Evolutionary conservation across 2,888 invertebrate species (phyloP).

Genomic region (Trissonchulus latispiculum): DNA sequence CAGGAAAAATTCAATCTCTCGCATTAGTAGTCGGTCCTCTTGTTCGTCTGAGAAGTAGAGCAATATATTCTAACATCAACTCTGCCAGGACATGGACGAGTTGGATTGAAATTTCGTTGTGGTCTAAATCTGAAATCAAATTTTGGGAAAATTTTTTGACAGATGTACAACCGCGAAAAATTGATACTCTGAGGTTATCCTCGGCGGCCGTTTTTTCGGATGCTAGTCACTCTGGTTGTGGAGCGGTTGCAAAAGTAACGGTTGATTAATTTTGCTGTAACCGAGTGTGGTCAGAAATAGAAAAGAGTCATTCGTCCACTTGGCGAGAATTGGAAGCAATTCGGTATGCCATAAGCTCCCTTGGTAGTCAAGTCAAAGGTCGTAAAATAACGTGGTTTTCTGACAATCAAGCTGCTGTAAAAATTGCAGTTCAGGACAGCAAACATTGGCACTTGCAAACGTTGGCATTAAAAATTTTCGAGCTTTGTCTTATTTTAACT

Average conservation of each 20-base stretch:
- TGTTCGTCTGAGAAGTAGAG: not conserved
- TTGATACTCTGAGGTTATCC: too few relatives aligned
- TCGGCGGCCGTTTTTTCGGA: too few relatives aligned
- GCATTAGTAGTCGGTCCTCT: not conserved
- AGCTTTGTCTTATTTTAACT: not conserved
- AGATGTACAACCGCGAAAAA: too few relatives aligned
- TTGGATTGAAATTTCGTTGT: not conserved
- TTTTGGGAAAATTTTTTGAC: conserved; percentile 1
- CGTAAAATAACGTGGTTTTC: not conserved
- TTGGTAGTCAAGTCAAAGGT: not conserved
- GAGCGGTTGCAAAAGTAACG: not conserved
- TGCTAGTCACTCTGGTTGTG: conserved; percentile 9
- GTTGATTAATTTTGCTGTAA: not conserved
- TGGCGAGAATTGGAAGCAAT: conserved; percentile 3
- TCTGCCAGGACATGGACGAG: not conserved
- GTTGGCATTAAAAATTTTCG: not conserved
- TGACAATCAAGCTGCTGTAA: conserved; percentile 8
- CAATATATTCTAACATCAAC: not conserved
- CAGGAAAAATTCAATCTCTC: not conserved
- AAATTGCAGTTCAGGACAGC: not conserved
- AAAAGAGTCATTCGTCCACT: not conserved
- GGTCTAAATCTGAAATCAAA: not conserved
- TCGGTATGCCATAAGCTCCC: not conserved
- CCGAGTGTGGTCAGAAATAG: not conserved
- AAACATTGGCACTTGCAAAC: not conserved